Conservation (phyloP, 2,797 vertebrate genomes). For the Acrocephalus scirpaceus region DNA sequence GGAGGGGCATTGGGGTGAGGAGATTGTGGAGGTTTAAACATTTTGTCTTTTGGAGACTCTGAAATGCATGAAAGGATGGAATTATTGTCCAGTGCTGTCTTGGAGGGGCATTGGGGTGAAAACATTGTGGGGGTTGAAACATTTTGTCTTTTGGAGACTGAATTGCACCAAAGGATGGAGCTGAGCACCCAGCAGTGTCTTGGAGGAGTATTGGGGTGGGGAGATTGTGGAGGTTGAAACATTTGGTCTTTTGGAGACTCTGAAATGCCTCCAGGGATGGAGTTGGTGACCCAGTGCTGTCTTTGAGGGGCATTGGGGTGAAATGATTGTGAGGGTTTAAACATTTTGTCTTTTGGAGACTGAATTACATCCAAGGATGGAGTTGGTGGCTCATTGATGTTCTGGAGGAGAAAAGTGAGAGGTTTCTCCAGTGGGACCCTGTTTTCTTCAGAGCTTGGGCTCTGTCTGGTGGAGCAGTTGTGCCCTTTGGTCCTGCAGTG, state of each 20-base stretch:
- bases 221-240: rapidly evolving
- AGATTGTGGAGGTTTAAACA: too few species aligned
- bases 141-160: not conserved
- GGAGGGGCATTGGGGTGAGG: too few species aligned
- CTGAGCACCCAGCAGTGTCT: not conserved
- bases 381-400: rapidly evolving
- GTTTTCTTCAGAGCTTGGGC: not conserved
- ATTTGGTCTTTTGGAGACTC: not conserved
- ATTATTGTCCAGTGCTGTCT: too few species aligned
- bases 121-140: rapidly evolving
- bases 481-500: not conserved
- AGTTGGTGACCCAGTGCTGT: rapidly evolving
- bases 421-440: not conserved
- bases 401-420: not conserved
- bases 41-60: too few species aligned
- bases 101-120: not conserved
- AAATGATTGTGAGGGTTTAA: not conserved
- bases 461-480: not conserved
- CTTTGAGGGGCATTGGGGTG: not conserved
- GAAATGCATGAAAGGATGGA: too few species aligned
- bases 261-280: not conserved
- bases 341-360: not conserved
- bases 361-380: rapidly evolving
- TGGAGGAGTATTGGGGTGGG: not conserved
- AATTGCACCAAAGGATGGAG: too few species aligned